Base-by-base conservation (phyloP, 2,888 invertebrate genomes). In the Drosophila merina region DNA sequence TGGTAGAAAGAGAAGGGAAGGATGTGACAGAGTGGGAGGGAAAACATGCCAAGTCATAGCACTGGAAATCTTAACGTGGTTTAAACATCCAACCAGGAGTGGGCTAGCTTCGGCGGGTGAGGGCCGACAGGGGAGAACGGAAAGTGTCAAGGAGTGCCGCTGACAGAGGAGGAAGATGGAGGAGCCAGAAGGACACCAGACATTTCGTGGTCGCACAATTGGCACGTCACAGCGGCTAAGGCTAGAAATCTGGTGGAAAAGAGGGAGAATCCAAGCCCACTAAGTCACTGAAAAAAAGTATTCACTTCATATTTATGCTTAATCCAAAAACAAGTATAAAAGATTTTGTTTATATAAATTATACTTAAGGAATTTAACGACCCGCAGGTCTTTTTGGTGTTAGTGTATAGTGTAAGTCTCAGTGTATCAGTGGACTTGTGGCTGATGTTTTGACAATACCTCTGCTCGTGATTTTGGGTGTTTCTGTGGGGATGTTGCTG, bases 11-110 rank as follows among this genome's bases (percentile, higher is more conserved):
- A 3, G 30, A 10, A 48, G 26, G 26, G 10, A 44, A 10, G 4
- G 14, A 9, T 51, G 51, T n/a, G 42, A 12, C 12, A 9, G 33
- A 14, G 14, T 9, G 36, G 40, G 54, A 48, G 52, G 31, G 67
- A 70, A 74, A 75, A 77, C 75, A 84, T 81, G 79, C 75, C 84
- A 72, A 79, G 82, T 69, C 74, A 74, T 74, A 64, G 72, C 60
- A 59, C 73, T 67, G 79, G 68, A 82, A 84, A 73, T 85, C 85
- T 82, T 82, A 79, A 79, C 79, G 74, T 82, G 82, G 82, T 82
- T 82, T 82, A 75, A 82, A 69, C 82, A 66, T 72, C 77, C 36
- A 5, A 6, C n/a, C 36, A 12, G 79, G 57, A 62, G 40, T 47
- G 60, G 38, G 44, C 7, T 4, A 5, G 25, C 44, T 64, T 66